Conservation (phyloP, 2,797 vertebrate species). For the Selene dorsalis region DNA sequence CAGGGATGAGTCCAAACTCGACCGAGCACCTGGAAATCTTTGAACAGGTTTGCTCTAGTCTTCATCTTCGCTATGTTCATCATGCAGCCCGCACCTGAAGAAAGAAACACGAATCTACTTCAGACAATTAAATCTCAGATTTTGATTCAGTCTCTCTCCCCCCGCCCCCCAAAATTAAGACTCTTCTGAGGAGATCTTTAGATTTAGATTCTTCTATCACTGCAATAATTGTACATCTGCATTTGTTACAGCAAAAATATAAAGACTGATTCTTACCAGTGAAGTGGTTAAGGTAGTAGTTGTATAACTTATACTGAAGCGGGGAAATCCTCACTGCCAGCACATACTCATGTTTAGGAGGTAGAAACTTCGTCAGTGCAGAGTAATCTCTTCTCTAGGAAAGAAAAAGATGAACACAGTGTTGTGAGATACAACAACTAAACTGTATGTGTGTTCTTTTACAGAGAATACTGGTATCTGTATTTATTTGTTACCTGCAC, state of each 20-base stretch:
- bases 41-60: conserved; percentile 85
- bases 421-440: neutral
- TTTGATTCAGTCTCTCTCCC: no score
- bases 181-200: neutral
- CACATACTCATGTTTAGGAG: conserved; percentile 96
- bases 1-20: conserved; percentile 98
- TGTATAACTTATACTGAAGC: conserved; percentile 92
- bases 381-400: conserved; percentile 94
- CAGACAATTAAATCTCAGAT: neutral
- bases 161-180: no score
- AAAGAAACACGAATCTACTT: neutral
- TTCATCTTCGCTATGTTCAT: conserved; percentile 6
- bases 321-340: conserved; percentile 91
- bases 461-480: neutral
- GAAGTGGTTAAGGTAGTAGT: conserved; percentile 91
- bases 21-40: conserved; percentile 95
- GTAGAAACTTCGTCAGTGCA: conserved; percentile 93
- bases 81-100: conserved; percentile 43
- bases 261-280: conserved; percentile 82
- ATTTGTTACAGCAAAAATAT: neutral
- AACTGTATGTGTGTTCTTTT: neutral
- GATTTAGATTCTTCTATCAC: neutral
- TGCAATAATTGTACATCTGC: neutral
- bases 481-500: conserved; percentile 87
- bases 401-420: conserved; percentile 13